phyloP scores from a whole-genome alignment of 2,888 invertebrate species.

The Pyralis farinalis region DNA sequence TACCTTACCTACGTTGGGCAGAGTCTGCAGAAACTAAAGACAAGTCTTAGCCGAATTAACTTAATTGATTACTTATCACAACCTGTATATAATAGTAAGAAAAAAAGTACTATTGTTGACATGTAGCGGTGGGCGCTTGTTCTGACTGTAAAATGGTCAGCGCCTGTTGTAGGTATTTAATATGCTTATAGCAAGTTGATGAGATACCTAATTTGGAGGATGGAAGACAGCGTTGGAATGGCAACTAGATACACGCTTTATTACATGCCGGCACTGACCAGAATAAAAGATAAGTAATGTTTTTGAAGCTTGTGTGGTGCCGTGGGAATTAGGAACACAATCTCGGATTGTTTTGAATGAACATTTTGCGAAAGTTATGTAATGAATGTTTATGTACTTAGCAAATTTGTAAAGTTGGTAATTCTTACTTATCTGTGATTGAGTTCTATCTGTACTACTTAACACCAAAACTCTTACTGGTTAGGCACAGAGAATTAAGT shows the following conservation, averaged over 20 bases:
- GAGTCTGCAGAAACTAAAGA: no score
- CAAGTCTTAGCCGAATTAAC: no score
- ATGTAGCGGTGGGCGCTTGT: constrained; percentile 10
- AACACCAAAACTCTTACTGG: no score
- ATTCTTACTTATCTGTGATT: no score
- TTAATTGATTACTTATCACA: no score
- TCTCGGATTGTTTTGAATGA: neutral
- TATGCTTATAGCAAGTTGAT: constrained; percentile 13
- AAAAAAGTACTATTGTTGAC: constrained; percentile 5
- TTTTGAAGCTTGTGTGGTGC: constrained; percentile 15
- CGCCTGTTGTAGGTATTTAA: constrained; percentile 10
- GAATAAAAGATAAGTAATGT: constrained; percentile 18
- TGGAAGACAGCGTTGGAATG: constrained; percentile 22
- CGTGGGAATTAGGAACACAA: constrained; percentile 20
- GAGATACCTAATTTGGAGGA: constrained; percentile 24
- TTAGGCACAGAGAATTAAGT: no score
- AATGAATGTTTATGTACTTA: no score
- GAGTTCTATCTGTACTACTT: no score
- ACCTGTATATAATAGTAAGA: constrained; percentile 1
- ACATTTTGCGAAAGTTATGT: no score
- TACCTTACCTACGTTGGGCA: no score
- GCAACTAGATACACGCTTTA: constrained; percentile 21
- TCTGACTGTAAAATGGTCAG: constrained; percentile 7
- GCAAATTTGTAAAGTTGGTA: no score
- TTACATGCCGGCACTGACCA: constrained; percentile 19